Base-by-base conservation (phyloP, 2,113 vertebrate genomes). In the Phoxinus phoxinus region DNA sequence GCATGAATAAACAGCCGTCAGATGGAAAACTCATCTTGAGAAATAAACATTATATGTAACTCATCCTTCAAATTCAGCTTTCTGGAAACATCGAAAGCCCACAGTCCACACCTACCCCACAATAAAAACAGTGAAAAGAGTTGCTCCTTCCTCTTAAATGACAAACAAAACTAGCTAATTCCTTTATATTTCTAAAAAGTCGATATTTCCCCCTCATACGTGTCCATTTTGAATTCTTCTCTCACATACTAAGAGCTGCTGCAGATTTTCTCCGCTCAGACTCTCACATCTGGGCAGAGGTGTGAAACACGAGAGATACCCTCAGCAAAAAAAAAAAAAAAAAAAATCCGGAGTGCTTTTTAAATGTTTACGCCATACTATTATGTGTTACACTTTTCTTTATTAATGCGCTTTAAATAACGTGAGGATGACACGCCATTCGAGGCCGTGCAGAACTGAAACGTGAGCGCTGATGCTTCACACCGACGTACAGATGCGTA, bases 241-340 rank as follows among this genome's bases (percentile, higher is more conserved):
- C 87, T 61, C 63, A 21, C 17, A 63, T 63, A 53, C 37, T 77
- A 23, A 51, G 37, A 80, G 41, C 44, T 2, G 6, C 44, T 51
- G 61, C 44, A 53, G 44, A 81, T 76, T 76, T 76, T 8, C 3
- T 74, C 71, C 23, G 23, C 74, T 27, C n/a, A 53, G 21, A 76
- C 51, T 56, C 25, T 61, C 89, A 93, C 93, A 94, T 94, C 93
- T 94, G 94, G 94, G 61, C 92, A 91, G 91, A 76, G 88, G 91
- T 92, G 90, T 78, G 37, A 76, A 44, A 56, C 35, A 53, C 3
- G 35, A 78, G 75, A n/a, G 63, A 11, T 4, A 0, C 53, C 59
- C n/a, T 53, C n/a, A 27, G 25, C 41, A 9, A 41, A 9, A 9
- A 41, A 9, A 41, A 9, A 25, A 15, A 15, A 21, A 48, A 72